Evolutionary conservation across 2,797 vertebrate genomes (phyloP).

Genomic region (Pogonophryne albipinna): DNA sequence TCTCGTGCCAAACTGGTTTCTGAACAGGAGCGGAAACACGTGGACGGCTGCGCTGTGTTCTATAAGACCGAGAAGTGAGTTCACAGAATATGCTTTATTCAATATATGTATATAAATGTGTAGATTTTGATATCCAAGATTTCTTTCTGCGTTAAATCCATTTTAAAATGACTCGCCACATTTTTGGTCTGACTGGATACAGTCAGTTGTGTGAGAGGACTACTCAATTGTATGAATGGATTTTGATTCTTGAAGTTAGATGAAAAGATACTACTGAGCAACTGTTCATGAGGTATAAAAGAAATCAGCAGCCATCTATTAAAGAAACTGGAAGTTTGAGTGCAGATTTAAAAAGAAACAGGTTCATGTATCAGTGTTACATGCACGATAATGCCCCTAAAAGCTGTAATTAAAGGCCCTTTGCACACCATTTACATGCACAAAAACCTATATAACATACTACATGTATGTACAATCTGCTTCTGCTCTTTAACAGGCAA

Average conservation of each 20-base stretch:
- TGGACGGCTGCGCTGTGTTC: conserved; percentile 98
- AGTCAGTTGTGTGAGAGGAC: too few species aligned
- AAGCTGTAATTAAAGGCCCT: too few species aligned
- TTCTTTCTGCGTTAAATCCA: background rate
- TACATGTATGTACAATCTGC: too few species aligned
- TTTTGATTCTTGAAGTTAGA: background rate
- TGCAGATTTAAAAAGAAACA: background rate
- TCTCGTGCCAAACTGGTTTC: conserved; percentile 99
- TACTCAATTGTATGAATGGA: too few species aligned
- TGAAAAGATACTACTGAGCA: background rate
- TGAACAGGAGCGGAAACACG: conserved; percentile 97
- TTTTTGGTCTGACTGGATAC: background rate
- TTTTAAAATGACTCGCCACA: background rate
- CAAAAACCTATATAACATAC: too few species aligned
- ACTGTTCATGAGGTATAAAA: background rate
- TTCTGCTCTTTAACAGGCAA: too few species aligned
- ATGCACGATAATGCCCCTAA: too few species aligned
- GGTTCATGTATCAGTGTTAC: background rate
- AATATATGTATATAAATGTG: background rate
- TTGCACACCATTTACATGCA: too few species aligned
- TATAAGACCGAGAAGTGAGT: conserved; percentile 97
- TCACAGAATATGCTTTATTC: background rate
- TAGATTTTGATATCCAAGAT: background rate
- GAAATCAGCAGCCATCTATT: background rate
- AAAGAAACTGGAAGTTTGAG: background rate